These are phyloP conservation scores for Andrena camellia DNA, from an alignment of 2,888 invertebrate genomes.

Conservation along the genomic window DNA sequence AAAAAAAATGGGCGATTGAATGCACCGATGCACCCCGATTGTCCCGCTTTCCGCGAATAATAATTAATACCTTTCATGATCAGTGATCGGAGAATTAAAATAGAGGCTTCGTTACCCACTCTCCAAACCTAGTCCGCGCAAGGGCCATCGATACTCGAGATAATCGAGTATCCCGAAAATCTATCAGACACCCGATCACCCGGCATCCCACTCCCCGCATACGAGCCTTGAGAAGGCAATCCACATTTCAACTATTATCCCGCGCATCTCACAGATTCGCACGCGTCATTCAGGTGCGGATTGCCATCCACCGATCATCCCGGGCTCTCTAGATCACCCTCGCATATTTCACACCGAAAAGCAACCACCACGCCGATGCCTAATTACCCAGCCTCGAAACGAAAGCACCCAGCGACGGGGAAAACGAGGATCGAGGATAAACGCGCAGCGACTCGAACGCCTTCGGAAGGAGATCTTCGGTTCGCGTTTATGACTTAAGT, in stretches of 20 bases:
- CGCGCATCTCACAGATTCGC: too few species aligned
- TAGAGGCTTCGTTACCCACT: not conserved
- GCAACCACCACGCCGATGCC: not conserved
- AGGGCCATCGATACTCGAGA: too few species aligned
- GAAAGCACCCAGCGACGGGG: not conserved
- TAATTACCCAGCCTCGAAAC: not conserved
- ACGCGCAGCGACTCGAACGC: not conserved
- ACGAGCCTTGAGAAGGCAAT: too few species aligned
- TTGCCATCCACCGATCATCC: too few species aligned
- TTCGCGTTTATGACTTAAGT: slow-evolving; percentile 45
- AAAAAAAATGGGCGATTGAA: not conserved
- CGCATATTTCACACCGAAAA: not conserved
- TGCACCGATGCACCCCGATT: not conserved
- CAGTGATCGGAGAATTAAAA: not conserved
- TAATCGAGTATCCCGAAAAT: too few species aligned
- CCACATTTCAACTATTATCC: too few species aligned
- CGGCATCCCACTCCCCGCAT: too few species aligned
- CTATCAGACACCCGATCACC: too few species aligned
- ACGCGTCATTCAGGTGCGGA: too few species aligned
- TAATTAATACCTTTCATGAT: not conserved
- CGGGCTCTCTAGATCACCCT: too few species aligned
- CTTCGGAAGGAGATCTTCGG: not conserved
- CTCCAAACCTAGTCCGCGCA: too few species aligned
- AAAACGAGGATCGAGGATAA: not conserved
- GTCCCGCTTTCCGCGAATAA: not conserved